Evolutionary conservation across 2,797 vertebrate genomes (phyloP).

Genomic region (Natrix natrix): DNA sequence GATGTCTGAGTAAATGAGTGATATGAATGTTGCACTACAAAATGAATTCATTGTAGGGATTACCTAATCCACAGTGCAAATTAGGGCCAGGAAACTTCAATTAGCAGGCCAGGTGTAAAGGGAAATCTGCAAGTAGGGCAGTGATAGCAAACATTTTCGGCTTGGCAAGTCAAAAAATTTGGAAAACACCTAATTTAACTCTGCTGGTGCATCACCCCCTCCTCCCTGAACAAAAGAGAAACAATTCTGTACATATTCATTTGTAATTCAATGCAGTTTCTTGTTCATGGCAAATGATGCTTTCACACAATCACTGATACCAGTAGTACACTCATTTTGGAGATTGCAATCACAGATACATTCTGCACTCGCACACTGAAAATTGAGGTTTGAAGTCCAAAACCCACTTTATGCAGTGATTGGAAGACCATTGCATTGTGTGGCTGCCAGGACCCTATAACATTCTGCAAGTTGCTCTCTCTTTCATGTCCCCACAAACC

Average conservation of each 20-base stretch:
- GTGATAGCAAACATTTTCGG: not conserved
- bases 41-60: not conserved
- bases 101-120: not conserved
- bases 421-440: not conserved
- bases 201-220: not conserved
- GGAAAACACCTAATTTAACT: not conserved
- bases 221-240: not conserved
- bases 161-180: not conserved
- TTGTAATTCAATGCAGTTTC: not conserved
- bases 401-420: not conserved
- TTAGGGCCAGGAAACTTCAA: not conserved
- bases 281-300: not conserved
- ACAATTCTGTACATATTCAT: not conserved
- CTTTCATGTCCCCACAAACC: not conserved
- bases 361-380: not conserved
- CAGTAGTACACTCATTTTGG: not conserved
- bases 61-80: not conserved
- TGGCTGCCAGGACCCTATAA: not conserved
- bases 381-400: not conserved
- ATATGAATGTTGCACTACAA: not conserved
- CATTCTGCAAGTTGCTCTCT: not conserved
- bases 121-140: not conserved
- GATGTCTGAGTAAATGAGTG: not conserved
- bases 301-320: not conserved
- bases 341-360: not conserved